Evolutionary conservation across 64 coral and sea anemone species (phyloP).

Genomic region (Porites australiensis): DNA sequence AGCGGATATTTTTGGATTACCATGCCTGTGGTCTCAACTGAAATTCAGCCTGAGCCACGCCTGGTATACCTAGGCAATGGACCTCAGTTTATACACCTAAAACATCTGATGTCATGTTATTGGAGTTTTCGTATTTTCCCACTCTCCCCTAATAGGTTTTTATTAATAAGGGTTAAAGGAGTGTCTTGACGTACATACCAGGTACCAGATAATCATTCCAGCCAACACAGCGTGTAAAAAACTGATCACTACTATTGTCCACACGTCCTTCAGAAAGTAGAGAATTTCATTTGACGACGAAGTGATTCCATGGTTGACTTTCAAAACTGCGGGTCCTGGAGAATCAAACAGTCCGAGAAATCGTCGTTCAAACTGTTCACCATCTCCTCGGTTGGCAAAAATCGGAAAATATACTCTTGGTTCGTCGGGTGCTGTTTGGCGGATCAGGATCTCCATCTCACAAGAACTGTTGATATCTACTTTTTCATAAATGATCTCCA

Average conservation of each 20-base stretch:
- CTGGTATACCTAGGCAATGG: too few species aligned
- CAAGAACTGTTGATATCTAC: slow-evolving; percentile 26
- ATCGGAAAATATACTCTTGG: slow-evolving; percentile 36
- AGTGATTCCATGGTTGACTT: background rate
- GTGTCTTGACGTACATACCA: slow-evolving; percentile 13
- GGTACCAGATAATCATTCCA: slow-evolving; percentile 35
- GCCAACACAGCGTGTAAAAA: slow-evolving; percentile 25
- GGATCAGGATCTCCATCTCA: slow-evolving; percentile 38
- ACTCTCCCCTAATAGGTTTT: too few species aligned
- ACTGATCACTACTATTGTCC: slow-evolving; percentile 3
- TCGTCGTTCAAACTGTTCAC: slow-evolving; percentile 10
- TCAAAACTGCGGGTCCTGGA: slow-evolving; percentile 23
- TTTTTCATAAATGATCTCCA: background rate
- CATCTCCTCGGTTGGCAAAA: slow-evolving; percentile 16
- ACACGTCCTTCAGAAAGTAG: background rate
- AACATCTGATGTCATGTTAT: too few species aligned
- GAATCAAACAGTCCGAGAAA: slow-evolving; percentile 35
- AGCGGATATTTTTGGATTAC: too few species aligned
- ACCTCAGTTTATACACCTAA: too few species aligned
- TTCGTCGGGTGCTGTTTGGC: background rate
- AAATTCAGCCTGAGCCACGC: too few species aligned
- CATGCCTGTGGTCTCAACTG: too few species aligned
- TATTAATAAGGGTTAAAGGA: too few species aligned
- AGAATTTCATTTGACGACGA: background rate
- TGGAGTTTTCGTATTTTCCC: too few species aligned